These are phyloP conservation scores for Mythimna impura DNA, from an alignment of 2,888 invertebrate species.

Conservation along the genomic window DNA sequence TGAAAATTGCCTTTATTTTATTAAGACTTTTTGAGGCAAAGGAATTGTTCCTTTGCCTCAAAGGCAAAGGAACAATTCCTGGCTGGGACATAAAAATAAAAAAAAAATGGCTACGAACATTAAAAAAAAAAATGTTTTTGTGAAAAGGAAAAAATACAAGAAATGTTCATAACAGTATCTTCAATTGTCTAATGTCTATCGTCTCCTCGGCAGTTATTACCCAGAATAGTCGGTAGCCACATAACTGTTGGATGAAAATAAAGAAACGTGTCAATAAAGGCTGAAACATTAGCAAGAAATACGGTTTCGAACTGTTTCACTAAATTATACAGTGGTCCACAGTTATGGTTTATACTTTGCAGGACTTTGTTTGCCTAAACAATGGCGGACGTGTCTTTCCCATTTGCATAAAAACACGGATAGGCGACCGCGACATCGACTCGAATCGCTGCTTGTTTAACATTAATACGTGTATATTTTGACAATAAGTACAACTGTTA, in stretches of 20 bases:
- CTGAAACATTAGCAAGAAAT: constrained; percentile 14
- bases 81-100: background rate
- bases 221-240: background rate
- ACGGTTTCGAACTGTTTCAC: constrained; percentile 49
- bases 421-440: constrained; percentile 5
- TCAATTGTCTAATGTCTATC: constrained; percentile 14
- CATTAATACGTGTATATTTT: constrained; percentile 37
- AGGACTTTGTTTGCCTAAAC: constrained; percentile 57
- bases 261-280: constrained; percentile 28
- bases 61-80: background rate
- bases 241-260: constrained; percentile 24
- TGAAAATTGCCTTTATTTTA: background rate
- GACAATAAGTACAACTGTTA: constrained; percentile 15
- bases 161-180: constrained; percentile 6
- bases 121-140: background rate
- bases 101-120: background rate
- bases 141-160: background rate
- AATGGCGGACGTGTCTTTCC: constrained; percentile 35
- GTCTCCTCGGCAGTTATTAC: background rate
- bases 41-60: too few relatives aligned
- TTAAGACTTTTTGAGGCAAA: background rate
- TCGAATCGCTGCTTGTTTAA: constrained; percentile 40
- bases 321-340: constrained; percentile 33
- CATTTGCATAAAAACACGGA: constrained; percentile 57
- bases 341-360: constrained; percentile 52